Evolutionary conservation across 2,888 invertebrate genomes (phyloP), one percentile per base, ranked within the genome.

Genomic region (Aspidapion aeneum): DNA sequence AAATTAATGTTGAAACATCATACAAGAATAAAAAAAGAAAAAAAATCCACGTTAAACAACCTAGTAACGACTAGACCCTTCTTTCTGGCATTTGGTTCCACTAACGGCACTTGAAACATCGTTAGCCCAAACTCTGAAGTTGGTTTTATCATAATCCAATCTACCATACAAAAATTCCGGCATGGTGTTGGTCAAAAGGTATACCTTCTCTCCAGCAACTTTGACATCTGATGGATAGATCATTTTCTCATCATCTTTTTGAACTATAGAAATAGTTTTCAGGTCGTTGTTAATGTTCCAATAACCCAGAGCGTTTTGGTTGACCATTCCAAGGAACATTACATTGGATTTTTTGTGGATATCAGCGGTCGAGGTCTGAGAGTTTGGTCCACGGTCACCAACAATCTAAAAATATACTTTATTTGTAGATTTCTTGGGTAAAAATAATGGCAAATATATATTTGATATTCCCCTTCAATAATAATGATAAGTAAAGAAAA

Each of bases 191-290:
- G 87, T 84, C 73, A 90, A 82, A 16, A 90, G 80, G 86, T 90
- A 90, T 5, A 90, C 82, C 59, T 85, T 85, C 62, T 84, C 82
- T 1, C 83, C 83, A n/a, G 84, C 84, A 54, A 90, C 78, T 73
- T 84, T 85, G 56, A 89, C 74, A 73, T 89, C 89, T 71, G 86
- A 86, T 0, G 92, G 91, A 75, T 93, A 93, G 61, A 90, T 85
- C 81, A 93, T 82, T 9, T 79, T 84, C 2, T 77, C 72, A 7
- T 81, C 80, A 72, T 91, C 84, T 58, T 84, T 82, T 0, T 85
- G 86, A 0, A 91, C 80, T 0, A 87, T 76, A 0, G 79, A 85
- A 19, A 87, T 81, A 61, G 85, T 87, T 0, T 77, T 75, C 2
- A 74, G 63, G 0, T 81, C 75, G 5, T 75, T 78, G 0, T 79